Percentiles rank a stretch among this genome's conserved stretches.
These are phyloP conservation scores for Papilio elwesi DNA, from an alignment of 2,888 invertebrate species.

Conservation along the genomic window DNA sequence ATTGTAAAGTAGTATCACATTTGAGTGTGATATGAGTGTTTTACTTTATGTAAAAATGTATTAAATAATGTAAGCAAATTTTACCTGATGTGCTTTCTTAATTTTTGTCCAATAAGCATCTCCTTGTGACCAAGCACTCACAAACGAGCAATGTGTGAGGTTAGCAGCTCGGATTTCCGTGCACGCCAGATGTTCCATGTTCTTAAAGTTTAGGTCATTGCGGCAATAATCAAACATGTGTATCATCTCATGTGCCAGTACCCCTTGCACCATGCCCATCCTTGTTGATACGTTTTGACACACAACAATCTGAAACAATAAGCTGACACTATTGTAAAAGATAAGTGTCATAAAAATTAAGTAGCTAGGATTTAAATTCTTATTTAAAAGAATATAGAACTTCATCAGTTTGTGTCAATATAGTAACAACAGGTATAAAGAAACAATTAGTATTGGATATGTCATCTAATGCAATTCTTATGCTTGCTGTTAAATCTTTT, in stretches of 20 bases:
- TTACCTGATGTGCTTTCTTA: slow-evolving; percentile 76
- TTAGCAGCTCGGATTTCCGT: slow-evolving; percentile 98
- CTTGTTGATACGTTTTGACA: slow-evolving; percentile 93
- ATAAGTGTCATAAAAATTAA: too few relatives aligned
- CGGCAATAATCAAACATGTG: slow-evolving; percentile 98
- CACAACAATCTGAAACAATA: slow-evolving; percentile 88
- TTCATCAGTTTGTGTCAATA: too few relatives aligned
- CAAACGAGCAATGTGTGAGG: slow-evolving; percentile 95
- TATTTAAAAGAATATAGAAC: too few relatives aligned
- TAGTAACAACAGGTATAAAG: too few relatives aligned
- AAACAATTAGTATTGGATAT: too few relatives aligned
- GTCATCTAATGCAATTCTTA: too few relatives aligned
- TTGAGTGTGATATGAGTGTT: too few relatives aligned
- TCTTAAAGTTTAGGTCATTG: slow-evolving; percentile 93
- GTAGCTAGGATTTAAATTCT: too few relatives aligned
- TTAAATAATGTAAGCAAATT: too few relatives aligned
- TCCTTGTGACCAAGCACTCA: slow-evolving; percentile 91
- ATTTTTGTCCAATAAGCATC: slow-evolving; percentile 89
- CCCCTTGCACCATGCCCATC: slow-evolving; percentile 89
- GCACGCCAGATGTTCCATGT: slow-evolving; percentile 96
- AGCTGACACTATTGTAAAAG: not conserved
- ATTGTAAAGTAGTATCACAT: too few relatives aligned
- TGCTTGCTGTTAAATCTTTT: too few relatives aligned
- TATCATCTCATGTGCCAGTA: slow-evolving; percentile 95
- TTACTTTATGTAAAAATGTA: too few relatives aligned